phyloP scores from a whole-genome alignment of 92 coral and sea anemone species.

The Bergia puertoricense region DNA sequence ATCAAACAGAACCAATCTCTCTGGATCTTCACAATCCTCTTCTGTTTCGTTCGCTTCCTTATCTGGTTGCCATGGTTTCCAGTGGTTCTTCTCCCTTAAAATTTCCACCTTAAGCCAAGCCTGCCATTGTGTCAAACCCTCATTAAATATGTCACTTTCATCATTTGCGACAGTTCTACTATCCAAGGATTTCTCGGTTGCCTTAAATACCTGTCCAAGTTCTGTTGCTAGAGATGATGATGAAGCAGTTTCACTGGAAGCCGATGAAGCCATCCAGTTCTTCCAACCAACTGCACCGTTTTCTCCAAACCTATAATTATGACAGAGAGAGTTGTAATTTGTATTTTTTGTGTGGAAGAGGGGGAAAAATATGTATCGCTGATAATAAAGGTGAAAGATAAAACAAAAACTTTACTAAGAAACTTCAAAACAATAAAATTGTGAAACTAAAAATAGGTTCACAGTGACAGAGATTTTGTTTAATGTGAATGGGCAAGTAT shows the following conservation, averaged over 20 bases:
- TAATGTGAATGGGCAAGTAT: too few relatives aligned
- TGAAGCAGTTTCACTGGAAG: conserved; percentile 5
- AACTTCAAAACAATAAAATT: too few relatives aligned
- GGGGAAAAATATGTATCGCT: too few relatives aligned
- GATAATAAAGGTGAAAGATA: too few relatives aligned
- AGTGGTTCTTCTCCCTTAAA: conserved; percentile 66
- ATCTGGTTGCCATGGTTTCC: conserved; percentile 90
- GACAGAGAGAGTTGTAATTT: not conserved
- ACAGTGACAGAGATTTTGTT: too few relatives aligned
- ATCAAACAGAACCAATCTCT: conserved; percentile 91
- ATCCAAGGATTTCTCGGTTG: conserved; percentile 25
- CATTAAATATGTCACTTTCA: conserved; percentile 52
- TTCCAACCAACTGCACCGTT: conserved; percentile 85
- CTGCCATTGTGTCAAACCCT: conserved; percentile 59
- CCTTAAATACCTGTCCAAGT: conserved; percentile 60
- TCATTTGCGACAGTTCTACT: conserved; percentile 40
- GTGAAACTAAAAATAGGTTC: too few relatives aligned
- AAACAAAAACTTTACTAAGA: too few relatives aligned
- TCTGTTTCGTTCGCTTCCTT: conserved; percentile 73
- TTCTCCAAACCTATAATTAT: conserved; percentile 86
- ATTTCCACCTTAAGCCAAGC: conserved; percentile 86
- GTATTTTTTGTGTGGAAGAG: too few relatives aligned
- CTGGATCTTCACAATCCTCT: conserved; percentile 97
- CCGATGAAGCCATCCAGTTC: conserved; percentile 71
- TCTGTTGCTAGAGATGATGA: conserved; percentile 43